These are phyloP conservation scores for Hippocampus abdominalis DNA, from an alignment of 2,113 vertebrate genomes.

Conservation along the genomic window DNA sequence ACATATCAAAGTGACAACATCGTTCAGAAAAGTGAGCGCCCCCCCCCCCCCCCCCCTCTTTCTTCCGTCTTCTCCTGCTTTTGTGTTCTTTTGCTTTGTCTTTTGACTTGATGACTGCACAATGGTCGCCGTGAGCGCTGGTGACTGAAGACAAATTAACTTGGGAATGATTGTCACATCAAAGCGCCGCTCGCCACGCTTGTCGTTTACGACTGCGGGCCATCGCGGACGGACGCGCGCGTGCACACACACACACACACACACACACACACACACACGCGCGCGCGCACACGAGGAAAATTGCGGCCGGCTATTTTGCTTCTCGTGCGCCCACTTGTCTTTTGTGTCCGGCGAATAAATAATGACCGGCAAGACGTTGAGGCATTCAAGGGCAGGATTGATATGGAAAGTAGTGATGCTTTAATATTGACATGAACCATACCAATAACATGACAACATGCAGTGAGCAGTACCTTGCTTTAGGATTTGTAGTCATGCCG, in stretches of 20 bases:
- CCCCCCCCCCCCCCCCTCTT: conserved; percentile 2
- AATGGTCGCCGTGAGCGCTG: conserved; percentile 46
- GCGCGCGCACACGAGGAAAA: conserved; percentile 35
- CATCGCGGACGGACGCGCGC: conserved; percentile 39
- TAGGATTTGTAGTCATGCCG: too few relatives aligned
- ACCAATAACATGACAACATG: background rate
- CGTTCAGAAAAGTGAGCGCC: conserved; percentile 28
- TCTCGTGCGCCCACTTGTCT: conserved; percentile 30
- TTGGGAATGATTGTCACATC: conserved; percentile 59
- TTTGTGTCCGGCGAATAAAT: conserved; percentile 2
- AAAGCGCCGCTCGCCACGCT: conserved; percentile 48
- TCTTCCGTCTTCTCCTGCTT: background rate
- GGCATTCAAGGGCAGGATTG: background rate
- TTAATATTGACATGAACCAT: background rate
- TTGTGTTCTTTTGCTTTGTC: conserved; percentile 33
- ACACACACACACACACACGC: conserved; percentile 36
- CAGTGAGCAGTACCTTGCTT: too few relatives aligned
- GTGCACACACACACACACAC: conserved; percentile 36
- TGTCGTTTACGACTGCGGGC: conserved; percentile 48
- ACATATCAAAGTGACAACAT: conserved; percentile 45
- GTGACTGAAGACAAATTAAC: conserved; percentile 62
- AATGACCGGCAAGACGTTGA: background rate
- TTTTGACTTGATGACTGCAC: conserved; percentile 45
- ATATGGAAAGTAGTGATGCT: background rate
- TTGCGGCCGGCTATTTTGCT: conserved; percentile 24